A percentile compares a stretch with the other conserved stretches of the same genome.
These are phyloP conservation scores for Crossocerus cetratus DNA, from an alignment of 2,888 invertebrate species.

Conservation along the genomic window DNA sequence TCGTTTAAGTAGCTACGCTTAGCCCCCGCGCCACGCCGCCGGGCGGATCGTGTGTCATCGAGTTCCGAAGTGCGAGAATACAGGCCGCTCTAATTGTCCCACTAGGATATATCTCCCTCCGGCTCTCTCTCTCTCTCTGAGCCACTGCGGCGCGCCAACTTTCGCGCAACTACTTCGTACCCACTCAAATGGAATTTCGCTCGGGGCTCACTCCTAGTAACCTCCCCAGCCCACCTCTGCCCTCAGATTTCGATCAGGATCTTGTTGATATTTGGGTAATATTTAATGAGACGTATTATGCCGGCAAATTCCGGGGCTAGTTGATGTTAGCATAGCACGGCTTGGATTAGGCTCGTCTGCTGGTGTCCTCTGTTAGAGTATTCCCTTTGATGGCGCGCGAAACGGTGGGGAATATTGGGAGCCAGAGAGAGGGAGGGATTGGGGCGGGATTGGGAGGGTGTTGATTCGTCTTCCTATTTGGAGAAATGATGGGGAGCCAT, in stretches of 20 bases:
- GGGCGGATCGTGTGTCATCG: background rate
- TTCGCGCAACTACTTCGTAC: conserved; percentile 4
- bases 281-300: background rate
- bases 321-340: background rate
- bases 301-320: background rate
- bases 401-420: no score
- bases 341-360: background rate
- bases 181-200: background rate
- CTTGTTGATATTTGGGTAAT: background rate
- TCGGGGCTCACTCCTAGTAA: background rate
- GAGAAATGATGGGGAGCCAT: conserved; percentile 5
- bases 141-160: background rate
- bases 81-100: conserved; percentile 1
- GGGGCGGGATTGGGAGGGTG: background rate
- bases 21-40: background rate
- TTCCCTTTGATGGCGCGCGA: no score
- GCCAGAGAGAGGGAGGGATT: background rate
- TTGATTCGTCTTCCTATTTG: conserved; percentile 13
- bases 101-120: background rate
- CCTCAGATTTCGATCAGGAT: background rate
- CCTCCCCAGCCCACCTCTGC: no score
- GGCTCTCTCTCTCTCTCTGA: background rate
- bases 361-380: background rate
- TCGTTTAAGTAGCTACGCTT: background rate
- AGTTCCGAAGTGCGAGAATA: conserved; percentile 21